Evolutionary conservation across 2,888 invertebrate species (phyloP).

Genomic region (Alitta virens): DNA sequence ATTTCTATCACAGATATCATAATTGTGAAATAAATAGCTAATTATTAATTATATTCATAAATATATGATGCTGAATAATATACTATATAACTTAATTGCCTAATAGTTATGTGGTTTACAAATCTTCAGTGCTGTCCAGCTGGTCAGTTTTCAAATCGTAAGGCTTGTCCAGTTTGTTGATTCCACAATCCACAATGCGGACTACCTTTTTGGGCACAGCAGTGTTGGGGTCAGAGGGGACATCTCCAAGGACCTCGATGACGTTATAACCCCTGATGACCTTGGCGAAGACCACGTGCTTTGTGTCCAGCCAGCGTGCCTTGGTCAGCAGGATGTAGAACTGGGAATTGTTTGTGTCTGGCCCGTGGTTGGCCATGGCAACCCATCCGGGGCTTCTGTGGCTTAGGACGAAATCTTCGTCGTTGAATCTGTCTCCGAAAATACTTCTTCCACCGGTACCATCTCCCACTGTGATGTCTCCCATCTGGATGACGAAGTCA

Average conservation of each 20-base stretch:
- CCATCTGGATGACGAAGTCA: constrained; percentile 57
- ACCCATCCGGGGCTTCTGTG: constrained; percentile 53
- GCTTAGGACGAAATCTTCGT: constrained; percentile 53
- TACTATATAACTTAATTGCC: too few species aligned
- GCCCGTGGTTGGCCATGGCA: constrained; percentile 57
- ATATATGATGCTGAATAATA: too few species aligned
- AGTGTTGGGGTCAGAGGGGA: constrained; percentile 36
- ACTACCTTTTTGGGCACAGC: constrained; percentile 48
- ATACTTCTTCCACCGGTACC: constrained; percentile 56
- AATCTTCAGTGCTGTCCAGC: constrained; percentile 34
- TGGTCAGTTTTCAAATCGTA: constrained; percentile 44
- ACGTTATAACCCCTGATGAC: constrained; percentile 45
- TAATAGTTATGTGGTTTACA: too few species aligned
- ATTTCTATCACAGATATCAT: too few species aligned
- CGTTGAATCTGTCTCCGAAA: constrained; percentile 52
- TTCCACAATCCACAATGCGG: constrained; percentile 44
- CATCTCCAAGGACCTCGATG: constrained; percentile 39
- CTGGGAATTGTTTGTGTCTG: constrained; percentile 57
- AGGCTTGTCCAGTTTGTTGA: constrained; percentile 38
- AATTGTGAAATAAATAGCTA: too few species aligned
- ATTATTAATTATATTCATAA: too few species aligned
- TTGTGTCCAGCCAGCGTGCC: constrained; percentile 54
- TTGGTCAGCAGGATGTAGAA: constrained; percentile 55
- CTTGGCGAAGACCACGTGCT: constrained; percentile 57
- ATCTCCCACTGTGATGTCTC: constrained; percentile 53